Evolutionary conservation across 2,113 vertebrate genomes (phyloP).

Genomic region (Actenoides hombroni): DNA sequence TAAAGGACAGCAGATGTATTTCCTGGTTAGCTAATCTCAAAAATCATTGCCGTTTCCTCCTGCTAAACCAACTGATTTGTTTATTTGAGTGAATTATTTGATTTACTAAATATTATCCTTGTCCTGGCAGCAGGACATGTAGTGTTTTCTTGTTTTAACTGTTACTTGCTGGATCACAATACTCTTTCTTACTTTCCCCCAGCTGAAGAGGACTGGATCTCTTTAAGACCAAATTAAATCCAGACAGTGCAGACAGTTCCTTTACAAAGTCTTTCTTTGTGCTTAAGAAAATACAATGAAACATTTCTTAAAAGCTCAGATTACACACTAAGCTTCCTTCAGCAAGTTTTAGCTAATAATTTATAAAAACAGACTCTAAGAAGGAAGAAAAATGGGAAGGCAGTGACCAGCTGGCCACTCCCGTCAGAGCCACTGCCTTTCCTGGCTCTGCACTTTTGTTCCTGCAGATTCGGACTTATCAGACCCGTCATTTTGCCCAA

Average conservation of each 20-base stretch:
- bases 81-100: not conserved
- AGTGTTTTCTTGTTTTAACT: not conserved
- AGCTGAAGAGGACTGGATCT: not conserved
- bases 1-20: not conserved
- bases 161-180: constrained; percentile 1
- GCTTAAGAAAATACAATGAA: not conserved
- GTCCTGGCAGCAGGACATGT: not conserved
- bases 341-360: not conserved
- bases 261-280: constrained; percentile 5
- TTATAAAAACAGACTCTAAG: not conserved
- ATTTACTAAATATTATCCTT: not conserved
- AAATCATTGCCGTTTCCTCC: not conserved
- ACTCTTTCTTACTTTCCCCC: not conserved
- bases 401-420: not conserved
- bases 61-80: not conserved
- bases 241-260: not conserved
- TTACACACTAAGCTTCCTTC: not conserved
- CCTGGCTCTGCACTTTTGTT: not conserved
- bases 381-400: not conserved
- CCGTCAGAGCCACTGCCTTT: not conserved
- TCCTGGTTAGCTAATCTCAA: not conserved
- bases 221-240: constrained; percentile 1
- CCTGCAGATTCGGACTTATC: not conserved
- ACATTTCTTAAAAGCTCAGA: not conserved
- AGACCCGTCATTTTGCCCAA: not conserved